Percentiles rank a stretch among this genome's conserved stretches.
Conservation (phyloP, 37 sponge, comb jelly and placozoan species). For the Geodia barretti region DNA sequence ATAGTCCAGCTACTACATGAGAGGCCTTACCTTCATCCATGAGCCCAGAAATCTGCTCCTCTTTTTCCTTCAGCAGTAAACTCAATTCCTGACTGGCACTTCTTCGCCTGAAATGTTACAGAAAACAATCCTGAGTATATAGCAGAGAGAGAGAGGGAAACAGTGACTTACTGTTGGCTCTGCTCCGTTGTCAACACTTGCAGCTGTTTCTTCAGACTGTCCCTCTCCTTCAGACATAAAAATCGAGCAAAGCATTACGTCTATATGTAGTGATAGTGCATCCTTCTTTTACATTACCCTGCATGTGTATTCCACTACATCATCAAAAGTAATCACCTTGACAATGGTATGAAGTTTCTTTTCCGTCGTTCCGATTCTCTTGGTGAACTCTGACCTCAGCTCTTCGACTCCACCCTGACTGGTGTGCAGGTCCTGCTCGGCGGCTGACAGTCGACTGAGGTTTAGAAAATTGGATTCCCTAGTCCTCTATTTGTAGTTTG, state of each 20-base stretch:
- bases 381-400: slow-evolving; percentile 69
- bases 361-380: slow-evolving; percentile 56
- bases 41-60: slow-evolving; percentile 73
- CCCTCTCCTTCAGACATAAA: slow-evolving; percentile 62
- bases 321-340: slow-evolving; percentile 47
- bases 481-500: neutral
- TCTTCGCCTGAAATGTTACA: slow-evolving; percentile 15
- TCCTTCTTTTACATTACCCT: too few relatives aligned
- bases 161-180: slow-evolving; percentile 35
- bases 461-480: neutral
- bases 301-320: too few relatives aligned
- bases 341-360: slow-evolving; percentile 74
- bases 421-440: slow-evolving; percentile 19
- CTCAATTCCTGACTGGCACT: slow-evolving; percentile 15
- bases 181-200: slow-evolving; percentile 47
- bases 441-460: neutral
- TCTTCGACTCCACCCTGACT: slow-evolving; percentile 40
- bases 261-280: neutral
- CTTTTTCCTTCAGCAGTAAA: slow-evolving; percentile 57
- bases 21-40: slow-evolving; percentile 76
- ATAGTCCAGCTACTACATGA: neutral
- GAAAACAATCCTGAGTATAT: neutral
- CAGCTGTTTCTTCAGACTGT: slow-evolving; percentile 74
- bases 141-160: neutral
- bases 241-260: neutral